These are phyloP conservation scores for Semnornis frantzii DNA, from an alignment of 2,113 vertebrate species.

Conservation along the genomic window DNA sequence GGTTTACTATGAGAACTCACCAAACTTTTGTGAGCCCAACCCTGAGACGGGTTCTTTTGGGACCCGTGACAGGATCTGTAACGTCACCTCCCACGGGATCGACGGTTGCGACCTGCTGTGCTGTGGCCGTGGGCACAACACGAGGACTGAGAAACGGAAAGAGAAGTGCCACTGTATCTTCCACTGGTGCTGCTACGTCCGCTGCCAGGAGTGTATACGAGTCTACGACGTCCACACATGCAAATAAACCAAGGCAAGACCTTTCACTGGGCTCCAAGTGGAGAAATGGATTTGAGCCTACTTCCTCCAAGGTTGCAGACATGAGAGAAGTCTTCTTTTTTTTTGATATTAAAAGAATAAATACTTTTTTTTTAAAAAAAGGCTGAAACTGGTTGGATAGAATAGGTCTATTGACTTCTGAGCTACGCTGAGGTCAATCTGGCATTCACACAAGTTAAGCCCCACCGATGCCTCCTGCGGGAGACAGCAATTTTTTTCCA, in stretches of 20 bases:
- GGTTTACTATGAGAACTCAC: slow-evolving; percentile 84
- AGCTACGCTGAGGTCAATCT: slow-evolving; percentile 5
- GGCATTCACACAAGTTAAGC: slow-evolving; percentile 9
- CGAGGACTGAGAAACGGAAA: slow-evolving; percentile 79
- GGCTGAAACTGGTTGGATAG: slow-evolving; percentile 62
- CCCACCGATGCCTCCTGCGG: not conserved
- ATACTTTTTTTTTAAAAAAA: not conserved
- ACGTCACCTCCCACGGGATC: slow-evolving; percentile 83
- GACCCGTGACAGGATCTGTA: slow-evolving; percentile 82
- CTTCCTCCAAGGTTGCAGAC: slow-evolving; percentile 51
- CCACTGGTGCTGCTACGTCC: slow-evolving; percentile 87
- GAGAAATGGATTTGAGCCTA: slow-evolving; percentile 41
- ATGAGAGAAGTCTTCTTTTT: slow-evolving; percentile 45
- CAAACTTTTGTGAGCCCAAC: slow-evolving; percentile 85
- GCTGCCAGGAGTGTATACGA: slow-evolving; percentile 84
- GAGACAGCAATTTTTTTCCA: slow-evolving; percentile 6
- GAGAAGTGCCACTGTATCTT: slow-evolving; percentile 86
- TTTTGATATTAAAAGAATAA: not conserved
- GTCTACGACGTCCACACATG: slow-evolving; percentile 85
- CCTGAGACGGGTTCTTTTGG: slow-evolving; percentile 83
- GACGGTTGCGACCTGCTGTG: slow-evolving; percentile 84
- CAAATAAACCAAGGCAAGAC: slow-evolving; percentile 69
- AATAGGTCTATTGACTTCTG: slow-evolving; percentile 65
- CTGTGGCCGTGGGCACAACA: slow-evolving; percentile 83
- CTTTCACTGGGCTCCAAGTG: not conserved